These are phyloP conservation scores for Campoletis sonorensis DNA, from an alignment of 1,140 invertebrate species.

Conservation along the genomic window DNA sequence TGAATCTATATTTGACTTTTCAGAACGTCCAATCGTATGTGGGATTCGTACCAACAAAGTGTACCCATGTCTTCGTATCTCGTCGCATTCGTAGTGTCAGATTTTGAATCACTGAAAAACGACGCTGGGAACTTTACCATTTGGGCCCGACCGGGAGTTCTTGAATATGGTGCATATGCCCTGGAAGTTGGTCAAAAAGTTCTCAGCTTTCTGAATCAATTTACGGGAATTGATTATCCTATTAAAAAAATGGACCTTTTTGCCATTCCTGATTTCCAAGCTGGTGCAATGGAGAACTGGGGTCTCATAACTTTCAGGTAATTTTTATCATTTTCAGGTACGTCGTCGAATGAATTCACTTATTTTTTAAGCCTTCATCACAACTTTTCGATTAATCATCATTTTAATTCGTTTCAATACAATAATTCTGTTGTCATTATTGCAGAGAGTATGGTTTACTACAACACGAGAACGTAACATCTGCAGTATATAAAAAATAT, in stretches of 20 bases:
- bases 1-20: constrained; percentile 13
- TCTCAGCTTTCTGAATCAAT: constrained; percentile 64
- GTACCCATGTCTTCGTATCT: constrained; percentile 92
- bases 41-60: constrained; percentile 81
- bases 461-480: constrained; percentile 75
- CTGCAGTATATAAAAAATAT: constrained; percentile 70
- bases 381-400: not conserved
- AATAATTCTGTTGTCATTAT: not conserved
- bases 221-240: constrained; percentile 68
- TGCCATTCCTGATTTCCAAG: constrained; percentile 80
- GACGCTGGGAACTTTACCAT: constrained; percentile 62
- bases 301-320: constrained; percentile 79
- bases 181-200: constrained; percentile 75
- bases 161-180: constrained; percentile 78
- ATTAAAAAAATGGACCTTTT: constrained; percentile 83
- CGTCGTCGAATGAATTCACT: not conserved
- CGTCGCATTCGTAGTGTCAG: constrained; percentile 82
- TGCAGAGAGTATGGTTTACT: constrained; percentile 81
- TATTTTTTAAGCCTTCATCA: not conserved
- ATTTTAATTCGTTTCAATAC: no score
- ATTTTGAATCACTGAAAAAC: constrained; percentile 54
- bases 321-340: not conserved
- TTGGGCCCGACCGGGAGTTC: constrained; percentile 79
- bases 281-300: constrained; percentile 78
- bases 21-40: constrained; percentile 68